Percentiles rank a stretch among this genome's conserved stretches.
phyloP scores from a whole-genome alignment of 2,113 vertebrate genomes.

The Callipepla californica region DNA sequence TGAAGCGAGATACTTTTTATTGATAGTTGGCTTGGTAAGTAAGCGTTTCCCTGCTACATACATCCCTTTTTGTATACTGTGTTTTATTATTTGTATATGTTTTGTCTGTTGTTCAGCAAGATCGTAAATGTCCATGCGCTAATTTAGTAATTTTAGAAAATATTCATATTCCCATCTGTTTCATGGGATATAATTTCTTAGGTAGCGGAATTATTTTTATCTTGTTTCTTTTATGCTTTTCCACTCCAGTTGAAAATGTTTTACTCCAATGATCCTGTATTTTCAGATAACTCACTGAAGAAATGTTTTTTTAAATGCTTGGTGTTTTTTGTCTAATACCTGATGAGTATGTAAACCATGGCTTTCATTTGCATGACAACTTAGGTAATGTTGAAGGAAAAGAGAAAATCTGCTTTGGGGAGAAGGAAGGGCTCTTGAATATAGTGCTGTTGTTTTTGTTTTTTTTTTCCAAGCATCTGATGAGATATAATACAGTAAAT shows the following conservation, averaged over 20 bases:
- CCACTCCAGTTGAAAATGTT: not conserved
- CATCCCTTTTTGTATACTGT: fast-evolving
- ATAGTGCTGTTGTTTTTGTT: not conserved
- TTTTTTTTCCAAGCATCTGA: not conserved
- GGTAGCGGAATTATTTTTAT: not conserved
- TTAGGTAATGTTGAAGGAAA: not conserved
- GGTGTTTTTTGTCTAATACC: not conserved
- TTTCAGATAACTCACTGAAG: not conserved
- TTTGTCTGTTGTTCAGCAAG: not conserved
- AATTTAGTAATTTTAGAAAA: not conserved
- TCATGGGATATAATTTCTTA: not conserved
- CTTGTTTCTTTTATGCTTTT: not conserved
- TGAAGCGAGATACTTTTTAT: constrained; percentile 89
- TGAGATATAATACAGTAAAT: not conserved
- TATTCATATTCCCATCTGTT: not conserved
- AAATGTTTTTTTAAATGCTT: not conserved
- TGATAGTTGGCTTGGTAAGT: constrained; percentile 94
- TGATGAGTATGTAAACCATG: not conserved
- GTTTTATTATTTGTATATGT: not conserved
- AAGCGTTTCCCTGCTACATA: not conserved
- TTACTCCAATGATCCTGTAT: not conserved
- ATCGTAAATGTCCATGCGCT: not conserved
- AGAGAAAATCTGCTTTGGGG: not conserved
- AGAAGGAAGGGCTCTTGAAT: not conserved
- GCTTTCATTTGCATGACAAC: not conserved